Base-by-base conservation (phyloP, 2,888 invertebrate genomes). In the Nematopogon swammerdamellus region DNA sequence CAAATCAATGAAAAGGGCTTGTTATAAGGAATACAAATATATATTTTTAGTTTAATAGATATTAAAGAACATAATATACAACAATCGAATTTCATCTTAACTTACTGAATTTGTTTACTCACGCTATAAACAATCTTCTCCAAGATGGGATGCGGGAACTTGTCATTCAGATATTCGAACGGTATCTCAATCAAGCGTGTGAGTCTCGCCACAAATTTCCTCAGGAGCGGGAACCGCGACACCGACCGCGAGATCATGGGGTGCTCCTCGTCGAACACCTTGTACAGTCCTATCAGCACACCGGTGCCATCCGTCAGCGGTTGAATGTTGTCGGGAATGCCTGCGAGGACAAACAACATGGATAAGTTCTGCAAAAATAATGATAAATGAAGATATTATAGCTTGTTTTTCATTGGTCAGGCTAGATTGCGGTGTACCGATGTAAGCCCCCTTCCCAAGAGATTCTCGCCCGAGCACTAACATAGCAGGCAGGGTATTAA, bases 281-380 rank as follows among this genome's bases (percentile, higher is more conserved):
- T 52, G 52, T 87, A 72, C 11, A 92, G 63, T 1, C 83, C 80
- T 2, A 88, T 83, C 56, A 89, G 79, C 56, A 89, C 72, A 18
- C 91, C 90, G 3, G 86, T 88, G 17, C 82, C 80, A 53, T 88
- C 85, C 18, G 84, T 82, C 19, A 77, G 58, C 1, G 58, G 58
- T 16, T 70, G 70, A 16, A 83, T 45, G 58, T 90, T 91, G 69
- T 92, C 92, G 0, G 89, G 88, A 11, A 82, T 53, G 48, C 85
- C 80, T 79, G 61, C 14, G 54, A 14, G 18, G 14, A 48, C 44
- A 51, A 17, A 43, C 25, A 25, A 8, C 25, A 6, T 25, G 25
- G 5, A 4, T 25, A 25, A 4, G 8, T 25, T 6, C 25, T 25
- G 8, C 25, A 25, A 8, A 6, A 25, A 25, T n/a, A n/a, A n/a